Percentiles rank a stretch among this genome's conserved stretches.
These are phyloP conservation scores for Saccostrea cuccullata DNA, from an alignment of 1,140 invertebrate species.

Conservation along the genomic window DNA sequence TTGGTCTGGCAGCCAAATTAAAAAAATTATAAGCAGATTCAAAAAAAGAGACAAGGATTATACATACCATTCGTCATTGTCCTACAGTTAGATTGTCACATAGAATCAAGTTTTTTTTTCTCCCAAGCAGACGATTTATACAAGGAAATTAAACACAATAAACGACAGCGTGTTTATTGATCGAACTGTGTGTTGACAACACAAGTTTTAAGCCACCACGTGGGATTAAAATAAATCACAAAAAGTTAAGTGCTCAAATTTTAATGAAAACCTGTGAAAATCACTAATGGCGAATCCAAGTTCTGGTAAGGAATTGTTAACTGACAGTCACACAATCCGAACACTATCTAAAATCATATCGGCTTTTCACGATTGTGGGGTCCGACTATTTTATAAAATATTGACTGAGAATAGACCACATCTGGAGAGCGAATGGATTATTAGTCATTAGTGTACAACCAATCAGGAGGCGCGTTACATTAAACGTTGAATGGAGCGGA, in stretches of 20 bases:
- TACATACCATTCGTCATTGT: conserved; percentile 33
- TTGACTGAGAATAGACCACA: conserved; percentile 36
- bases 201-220: conserved; percentile 22
- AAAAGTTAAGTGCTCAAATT: conserved; percentile 23
- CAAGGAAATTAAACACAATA: conserved; percentile 25
- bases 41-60: background rate
- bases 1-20: background rate
- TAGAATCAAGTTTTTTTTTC: background rate
- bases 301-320: background rate
- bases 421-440: conserved; percentile 40
- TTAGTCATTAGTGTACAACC: conserved; percentile 34
- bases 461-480: conserved; percentile 36
- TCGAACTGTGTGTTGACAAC: conserved; percentile 23
- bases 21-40: too few species aligned
- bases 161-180: conserved; percentile 32
- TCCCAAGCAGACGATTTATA: conserved; percentile 12
- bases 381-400: conserved; percentile 39
- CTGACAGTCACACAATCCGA: conserved; percentile 18
- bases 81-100: background rate
- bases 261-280: conserved; percentile 18
- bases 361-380: conserved; percentile 15
- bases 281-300: background rate
- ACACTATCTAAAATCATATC: conserved; percentile 29
- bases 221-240: conserved; percentile 30
- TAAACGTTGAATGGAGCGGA: conserved; percentile 26